Base-by-base conservation (phyloP, 2,113 vertebrate species). In the Tragelaphus strepsiceros region DNA sequence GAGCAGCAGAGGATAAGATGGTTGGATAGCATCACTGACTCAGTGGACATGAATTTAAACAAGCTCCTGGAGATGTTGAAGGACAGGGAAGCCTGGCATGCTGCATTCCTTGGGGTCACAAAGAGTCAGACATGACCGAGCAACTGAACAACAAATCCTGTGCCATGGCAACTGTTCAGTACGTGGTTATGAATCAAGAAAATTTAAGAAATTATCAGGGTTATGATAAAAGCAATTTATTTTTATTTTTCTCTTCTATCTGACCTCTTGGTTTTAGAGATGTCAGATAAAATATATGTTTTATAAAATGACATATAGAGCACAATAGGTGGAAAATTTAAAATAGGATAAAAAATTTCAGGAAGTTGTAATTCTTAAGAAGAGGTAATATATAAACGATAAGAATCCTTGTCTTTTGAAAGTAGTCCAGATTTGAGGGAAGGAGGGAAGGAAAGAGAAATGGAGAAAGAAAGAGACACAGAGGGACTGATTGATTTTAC, bases 191-290 rank as follows among this genome's bases (percentile, higher is more conserved):
- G 28, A 90, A 80, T 92, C 71, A 97, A 91, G 43, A 10, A 95
- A 85, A 96, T 51, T 84, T 8, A 88, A 82, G 43, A 97, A 61
- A 85, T 30, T 30, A 87, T 46, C 30, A 92, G 56, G 5, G 28
- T 51, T 87, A 84, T 35, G 62, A 91, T 85, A 90, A 96, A 51
- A 9, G 22, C 87, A 24, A 58, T 91, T 93, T 89, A 82, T 43
- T 93, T 91, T 82, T 71, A 84, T 53, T 92, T 97, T 92, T 77
- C 16, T 67, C 17, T 96, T 95, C 54, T 90, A 46, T 32, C 13
- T 83, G 53, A 56, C 53, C 81, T 56, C 53, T 83, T 0, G 1
- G 26, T 82, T 54, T 83, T 56, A 35, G 21, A 64, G 51, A 67
- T 46, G 14, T 78, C 35, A 92, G 81, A 74, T 21, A 96, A 96